These are phyloP conservation scores for Drosophila atripex DNA, from an alignment of 2,888 invertebrate genomes.

Conservation along the genomic window DNA sequence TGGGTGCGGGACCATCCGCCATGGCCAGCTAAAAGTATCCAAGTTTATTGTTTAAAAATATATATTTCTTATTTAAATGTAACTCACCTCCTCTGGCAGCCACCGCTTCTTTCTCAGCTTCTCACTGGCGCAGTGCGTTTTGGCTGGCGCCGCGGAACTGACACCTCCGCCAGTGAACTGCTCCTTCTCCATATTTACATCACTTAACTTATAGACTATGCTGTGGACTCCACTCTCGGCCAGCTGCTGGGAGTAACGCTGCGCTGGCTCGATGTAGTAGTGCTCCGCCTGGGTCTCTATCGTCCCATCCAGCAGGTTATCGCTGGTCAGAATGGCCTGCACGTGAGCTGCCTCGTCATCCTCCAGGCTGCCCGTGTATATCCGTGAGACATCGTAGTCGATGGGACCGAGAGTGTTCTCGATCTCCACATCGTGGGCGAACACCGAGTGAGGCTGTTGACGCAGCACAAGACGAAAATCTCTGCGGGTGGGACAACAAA, in stretches of 20 bases:
- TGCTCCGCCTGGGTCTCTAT: slow-evolving; percentile 91
- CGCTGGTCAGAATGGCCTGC: slow-evolving; percentile 93
- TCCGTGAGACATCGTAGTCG: slow-evolving; percentile 89
- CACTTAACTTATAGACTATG: slow-evolving; percentile 92
- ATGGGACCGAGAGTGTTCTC: slow-evolving; percentile 89
- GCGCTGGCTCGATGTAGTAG: slow-evolving; percentile 90
- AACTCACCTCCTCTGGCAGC: slow-evolving; percentile 87
- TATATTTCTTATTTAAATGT: background rate
- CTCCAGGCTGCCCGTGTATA: slow-evolving; percentile 91
- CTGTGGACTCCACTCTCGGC: slow-evolving; percentile 87
- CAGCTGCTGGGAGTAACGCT: slow-evolving; percentile 85
- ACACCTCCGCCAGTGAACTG: slow-evolving; percentile 40
- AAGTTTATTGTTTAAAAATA: background rate
- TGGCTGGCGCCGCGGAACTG: slow-evolving; percentile 54
- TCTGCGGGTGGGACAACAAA: slow-evolving; percentile 84
- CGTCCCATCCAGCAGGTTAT: slow-evolving; percentile 95
- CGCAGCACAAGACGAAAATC: slow-evolving; percentile 90
- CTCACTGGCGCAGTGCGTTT: slow-evolving; percentile 84
- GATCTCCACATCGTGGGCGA: slow-evolving; percentile 90
- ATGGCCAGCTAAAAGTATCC: slow-evolving; percentile 50
- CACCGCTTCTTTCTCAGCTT: slow-evolving; percentile 85
- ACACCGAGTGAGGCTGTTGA: slow-evolving; percentile 89
- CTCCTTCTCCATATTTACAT: slow-evolving; percentile 86
- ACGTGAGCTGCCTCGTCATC: slow-evolving; percentile 93
- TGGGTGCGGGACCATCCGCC: slow-evolving; percentile 58